Evolutionary conservation across 2,797 vertebrate genomes (phyloP), one percentile per base, ranked within the genome.

Genomic region (Platyrinchus mystaceus): DNA sequence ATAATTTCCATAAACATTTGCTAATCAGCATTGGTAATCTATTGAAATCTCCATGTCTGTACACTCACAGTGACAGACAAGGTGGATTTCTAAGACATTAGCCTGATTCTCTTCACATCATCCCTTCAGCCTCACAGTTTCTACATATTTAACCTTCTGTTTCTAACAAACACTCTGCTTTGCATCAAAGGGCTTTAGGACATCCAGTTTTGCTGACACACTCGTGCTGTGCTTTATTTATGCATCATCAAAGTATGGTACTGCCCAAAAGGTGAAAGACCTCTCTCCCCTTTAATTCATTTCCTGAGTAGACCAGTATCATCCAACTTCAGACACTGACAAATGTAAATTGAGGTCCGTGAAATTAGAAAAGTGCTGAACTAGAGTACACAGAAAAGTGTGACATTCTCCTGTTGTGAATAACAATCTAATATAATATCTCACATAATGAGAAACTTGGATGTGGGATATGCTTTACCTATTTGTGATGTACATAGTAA

Each of bases 281-380:
- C 85, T 89, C 62, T 69, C 62, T 93, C 80, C 87, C 79, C 85
- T 96, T 60, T 79, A 88, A 64, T 87, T 94, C 83, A 74, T 94
- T 95, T 94, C 85, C 89, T 77, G 91, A 94, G 94, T 3, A 96
- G 93, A 91, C 95, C 91, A 87, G 71, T 96, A 96, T 95, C 94
- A 91, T 89, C 87, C 76, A 68, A 47, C 94, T 96, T 94, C 85
- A 93, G 64, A 94, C 74, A 74, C 89, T 96, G 96, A 96, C 95
- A 96, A 95, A 97, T 97, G 96, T 97, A 97, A 97, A 97, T 97
- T 93, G 91, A 94, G 96, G 91, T 96, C 94, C 30, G 6, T 90
- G 88, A 97, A 97, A 97, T 95, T 94, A 94, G 91, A 95, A 95
- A 97, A 93, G 93, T 97, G 96, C 96, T 96, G 96, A 97, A 96